Conservation (phyloP, 2,113 vertebrate genomes). For the Tragelaphus imberbis region DNA sequence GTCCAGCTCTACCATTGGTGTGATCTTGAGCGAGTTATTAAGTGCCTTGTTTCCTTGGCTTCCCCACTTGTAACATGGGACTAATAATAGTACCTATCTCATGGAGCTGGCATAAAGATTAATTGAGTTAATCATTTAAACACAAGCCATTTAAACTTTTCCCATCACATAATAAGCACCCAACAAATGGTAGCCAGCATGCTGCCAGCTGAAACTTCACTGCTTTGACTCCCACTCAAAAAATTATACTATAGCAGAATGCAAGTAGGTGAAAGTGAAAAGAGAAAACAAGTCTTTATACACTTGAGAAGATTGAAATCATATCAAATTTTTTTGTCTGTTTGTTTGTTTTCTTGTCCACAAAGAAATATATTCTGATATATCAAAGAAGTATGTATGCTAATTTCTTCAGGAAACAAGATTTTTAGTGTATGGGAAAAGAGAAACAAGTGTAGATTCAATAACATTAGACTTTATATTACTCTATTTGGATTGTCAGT, state of each 20-base stretch:
- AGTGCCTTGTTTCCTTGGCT: background rate
- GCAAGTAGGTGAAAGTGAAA: background rate
- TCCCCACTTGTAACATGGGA: background rate
- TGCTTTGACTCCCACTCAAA: background rate
- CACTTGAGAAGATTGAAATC: background rate
- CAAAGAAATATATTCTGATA: background rate
- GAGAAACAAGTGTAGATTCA: background rate
- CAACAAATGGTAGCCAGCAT: background rate
- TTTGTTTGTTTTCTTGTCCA: background rate
- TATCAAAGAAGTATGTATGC: background rate
- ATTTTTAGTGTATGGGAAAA: background rate
- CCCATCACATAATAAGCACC: conserved; percentile 32
- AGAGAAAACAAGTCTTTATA: background rate
- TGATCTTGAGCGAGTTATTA: background rate
- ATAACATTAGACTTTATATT: background rate
- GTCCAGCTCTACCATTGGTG: background rate
- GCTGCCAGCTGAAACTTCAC: background rate
- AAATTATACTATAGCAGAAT: background rate
- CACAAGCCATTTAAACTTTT: conserved; percentile 17
- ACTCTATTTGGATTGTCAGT: background rate
- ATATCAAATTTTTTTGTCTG: background rate
- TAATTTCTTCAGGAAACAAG: background rate
- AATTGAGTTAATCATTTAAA: conserved; percentile 11
- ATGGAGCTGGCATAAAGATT: background rate
- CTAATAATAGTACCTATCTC: background rate